Percentiles rank a stretch among this genome's conserved stretches.
phyloP scores from a whole-genome alignment of 1,140 invertebrate species.

The Dendrolimus kikuchii region DNA sequence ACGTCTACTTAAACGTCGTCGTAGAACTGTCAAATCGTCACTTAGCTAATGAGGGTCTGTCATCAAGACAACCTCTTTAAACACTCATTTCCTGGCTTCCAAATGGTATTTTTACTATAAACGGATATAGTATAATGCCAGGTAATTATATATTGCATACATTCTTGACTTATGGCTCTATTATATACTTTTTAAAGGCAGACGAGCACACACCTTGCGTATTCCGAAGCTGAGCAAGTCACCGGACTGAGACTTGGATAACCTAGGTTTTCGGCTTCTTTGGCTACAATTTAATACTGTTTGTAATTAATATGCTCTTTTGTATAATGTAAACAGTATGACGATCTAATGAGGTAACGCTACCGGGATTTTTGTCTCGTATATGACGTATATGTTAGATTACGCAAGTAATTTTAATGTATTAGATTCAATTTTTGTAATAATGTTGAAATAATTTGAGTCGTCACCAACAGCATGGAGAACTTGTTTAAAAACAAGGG shows the following conservation, averaged over 20 bases:
- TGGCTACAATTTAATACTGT: too few relatives aligned
- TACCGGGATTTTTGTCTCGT: background rate
- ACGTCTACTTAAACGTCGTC: conserved; percentile 29
- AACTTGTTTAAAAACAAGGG: conserved; percentile 37
- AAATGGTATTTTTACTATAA: conserved; percentile 42
- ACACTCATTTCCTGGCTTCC: conserved; percentile 53
- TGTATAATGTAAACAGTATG: background rate
- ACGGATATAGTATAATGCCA: conserved; percentile 44
- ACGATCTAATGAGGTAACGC: background rate
- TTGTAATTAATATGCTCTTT: too few relatives aligned
- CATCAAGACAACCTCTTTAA: conserved; percentile 57
- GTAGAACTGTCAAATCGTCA: conserved; percentile 58
- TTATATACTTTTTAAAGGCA: too few relatives aligned
- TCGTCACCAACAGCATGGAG: conserved; percentile 16
- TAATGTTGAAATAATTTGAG: conserved; percentile 1
- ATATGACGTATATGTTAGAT: background rate
- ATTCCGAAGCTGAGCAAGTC: too few relatives aligned
- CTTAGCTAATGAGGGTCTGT: conserved; percentile 60
- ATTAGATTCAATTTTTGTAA: background rate
- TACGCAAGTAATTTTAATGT: too few relatives aligned
- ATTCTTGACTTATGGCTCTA: too few relatives aligned
- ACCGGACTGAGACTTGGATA: too few relatives aligned
- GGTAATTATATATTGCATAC: conserved; percentile 3
- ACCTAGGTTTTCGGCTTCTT: too few relatives aligned
- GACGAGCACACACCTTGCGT: too few relatives aligned